phyloP scores from a whole-genome alignment of 1,140 invertebrate genomes.

The Drepana arcuata region DNA sequence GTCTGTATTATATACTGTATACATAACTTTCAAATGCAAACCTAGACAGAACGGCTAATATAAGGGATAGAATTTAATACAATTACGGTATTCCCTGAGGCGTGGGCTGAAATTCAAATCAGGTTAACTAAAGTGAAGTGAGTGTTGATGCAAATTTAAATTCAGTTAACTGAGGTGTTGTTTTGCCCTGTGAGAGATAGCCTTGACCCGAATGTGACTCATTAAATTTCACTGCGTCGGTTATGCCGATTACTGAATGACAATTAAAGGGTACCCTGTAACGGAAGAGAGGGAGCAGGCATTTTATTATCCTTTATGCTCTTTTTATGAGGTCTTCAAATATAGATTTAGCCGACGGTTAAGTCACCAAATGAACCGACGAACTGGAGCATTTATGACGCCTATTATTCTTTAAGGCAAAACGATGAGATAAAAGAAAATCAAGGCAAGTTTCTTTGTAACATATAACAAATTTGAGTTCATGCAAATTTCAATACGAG shows the following conservation, averaged over 20 bases:
- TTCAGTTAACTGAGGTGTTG: conserved; percentile 8
- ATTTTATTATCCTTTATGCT: conserved; percentile 35
- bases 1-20: too few species aligned
- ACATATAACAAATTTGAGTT: neutral
- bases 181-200: conserved; percentile 9
- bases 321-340: conserved; percentile 24
- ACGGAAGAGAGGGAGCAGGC: conserved; percentile 24
- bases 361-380: neutral
- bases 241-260: conserved; percentile 33
- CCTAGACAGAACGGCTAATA: too few species aligned
- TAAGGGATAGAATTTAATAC: too few species aligned
- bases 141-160: conserved; percentile 10
- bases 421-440: neutral
- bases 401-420: neutral
- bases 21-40: too few species aligned
- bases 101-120: too few species aligned
- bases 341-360: conserved; percentile 7
- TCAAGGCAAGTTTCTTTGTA: neutral
- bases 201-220: conserved; percentile 49
- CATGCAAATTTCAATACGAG: too few species aligned
- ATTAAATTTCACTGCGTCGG: conserved; percentile 44
- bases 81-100: too few species aligned
- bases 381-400: neutral
- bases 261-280: conserved; percentile 38
- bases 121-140: too few species aligned